Percentiles rank a stretch among this genome's conserved stretches.
Evolutionary conservation across 2,797 vertebrate species (phyloP).

Genomic region (Chelonia mydas): DNA sequence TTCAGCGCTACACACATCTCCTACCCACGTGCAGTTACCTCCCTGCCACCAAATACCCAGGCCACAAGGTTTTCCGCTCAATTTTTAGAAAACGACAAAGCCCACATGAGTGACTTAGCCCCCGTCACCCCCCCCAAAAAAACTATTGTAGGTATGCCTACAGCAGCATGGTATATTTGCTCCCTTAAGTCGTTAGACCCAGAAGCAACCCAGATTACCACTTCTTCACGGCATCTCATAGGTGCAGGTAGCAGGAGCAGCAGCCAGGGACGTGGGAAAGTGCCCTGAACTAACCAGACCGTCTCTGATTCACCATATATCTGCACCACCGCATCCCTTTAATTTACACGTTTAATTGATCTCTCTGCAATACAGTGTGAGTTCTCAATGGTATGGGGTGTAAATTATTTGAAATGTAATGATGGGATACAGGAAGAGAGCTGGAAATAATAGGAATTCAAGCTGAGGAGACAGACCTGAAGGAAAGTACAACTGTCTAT

Average conservation of each 20-base stretch:
- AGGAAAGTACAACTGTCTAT: background rate
- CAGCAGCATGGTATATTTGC: background rate
- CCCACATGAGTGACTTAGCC: background rate
- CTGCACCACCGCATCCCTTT: background rate
- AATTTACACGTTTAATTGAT: conserved; percentile 34
- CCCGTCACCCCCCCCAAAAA: rapidly evolving
- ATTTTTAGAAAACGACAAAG: conserved; percentile 2
- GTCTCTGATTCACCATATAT: background rate
- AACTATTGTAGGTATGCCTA: background rate
- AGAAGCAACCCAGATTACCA: background rate
- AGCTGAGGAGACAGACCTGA: background rate
- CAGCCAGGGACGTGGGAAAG: background rate
- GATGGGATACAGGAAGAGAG: background rate
- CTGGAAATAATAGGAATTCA: conserved; percentile 38
- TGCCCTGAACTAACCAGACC: background rate
- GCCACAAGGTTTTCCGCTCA: background rate
- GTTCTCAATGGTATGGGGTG: background rate
- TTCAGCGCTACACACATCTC: background rate
- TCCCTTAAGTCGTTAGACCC: background rate
- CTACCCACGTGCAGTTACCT: background rate
- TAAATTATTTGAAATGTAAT: conserved; percentile 5
- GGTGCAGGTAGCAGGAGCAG: background rate
- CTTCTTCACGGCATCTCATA: background rate
- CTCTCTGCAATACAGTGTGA: background rate
- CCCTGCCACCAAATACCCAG: background rate